Evolutionary conservation across 2,113 vertebrate genomes (phyloP), one percentile per base, ranked within the genome.

Genomic region (Salvelinus sp.): DNA sequence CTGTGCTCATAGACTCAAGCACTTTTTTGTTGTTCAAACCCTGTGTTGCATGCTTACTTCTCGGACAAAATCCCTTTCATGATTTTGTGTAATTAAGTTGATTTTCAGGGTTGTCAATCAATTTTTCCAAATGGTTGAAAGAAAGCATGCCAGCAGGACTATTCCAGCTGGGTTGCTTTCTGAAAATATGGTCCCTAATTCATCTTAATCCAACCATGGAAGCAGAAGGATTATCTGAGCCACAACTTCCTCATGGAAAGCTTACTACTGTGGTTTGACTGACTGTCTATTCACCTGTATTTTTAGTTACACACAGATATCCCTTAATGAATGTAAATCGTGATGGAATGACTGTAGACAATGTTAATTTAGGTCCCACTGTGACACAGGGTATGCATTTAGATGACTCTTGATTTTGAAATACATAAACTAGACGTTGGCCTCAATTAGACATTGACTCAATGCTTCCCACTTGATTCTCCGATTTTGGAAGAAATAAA

Each of bases 61-160:
- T 50, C 44, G 20, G n/a, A 73, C 25, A 38, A 60, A 70, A 77
- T 79, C 38, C 77, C 77, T 89, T 79, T 85, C 71, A 81, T 63
- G 76, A 75, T 86, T 54, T 89, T 81, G 16, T 86, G 50, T 87
- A 79, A 90, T 93, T 90, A 92, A 76, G 57, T 50, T 90, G 88
- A 90, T 92, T 91, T 87, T 78, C 83, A 88, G 76, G 65, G 0
- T 72, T 74, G 86, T 90, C 90, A 87, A 74, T 91, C 87, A 23
- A 58, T 84, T 76, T 77, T 82, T 76, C 72, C 69, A 70, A 82
- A 80, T 79, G 79, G 77, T 76, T 66, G 75, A 72, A 85, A 80
- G 80, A 80, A 72, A 70, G 75, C 79, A 77, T 20, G 75, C 73
- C 60, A 76, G 67, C 66, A 27, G 1, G 70, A 28, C 20, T 30